These are phyloP conservation scores for Alloscopus bannaensis DNA, from an alignment of 2,888 invertebrate species.

Conservation along the genomic window DNA sequence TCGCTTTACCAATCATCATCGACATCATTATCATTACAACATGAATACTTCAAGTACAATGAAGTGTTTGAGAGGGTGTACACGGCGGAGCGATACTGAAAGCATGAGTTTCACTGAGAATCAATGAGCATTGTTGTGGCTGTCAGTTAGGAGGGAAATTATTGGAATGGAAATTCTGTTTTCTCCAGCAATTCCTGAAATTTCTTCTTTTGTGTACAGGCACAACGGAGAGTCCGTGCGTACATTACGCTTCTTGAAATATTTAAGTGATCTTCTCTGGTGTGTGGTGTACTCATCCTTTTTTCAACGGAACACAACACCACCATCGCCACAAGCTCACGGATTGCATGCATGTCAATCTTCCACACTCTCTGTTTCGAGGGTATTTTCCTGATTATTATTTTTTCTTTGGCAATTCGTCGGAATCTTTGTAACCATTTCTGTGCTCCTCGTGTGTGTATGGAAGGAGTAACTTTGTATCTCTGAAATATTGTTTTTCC, in stretches of 20 bases:
- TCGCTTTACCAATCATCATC: slow-evolving; percentile 8
- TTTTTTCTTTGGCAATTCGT: slow-evolving; percentile 54
- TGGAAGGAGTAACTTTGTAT: too few species aligned
- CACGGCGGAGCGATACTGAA: too few species aligned
- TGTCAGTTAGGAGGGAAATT: too few species aligned
- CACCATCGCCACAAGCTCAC: slow-evolving; percentile 30
- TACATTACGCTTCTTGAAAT: slow-evolving; percentile 55
- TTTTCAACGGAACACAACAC: slow-evolving; percentile 38
- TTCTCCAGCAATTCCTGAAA: neutral
- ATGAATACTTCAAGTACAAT: neutral
- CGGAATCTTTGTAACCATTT: slow-evolving; percentile 39
- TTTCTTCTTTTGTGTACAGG: neutral
- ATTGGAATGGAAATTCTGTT: neutral
- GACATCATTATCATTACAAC: neutral
- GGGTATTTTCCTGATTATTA: slow-evolving; percentile 17
- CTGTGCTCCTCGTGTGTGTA: too few species aligned
- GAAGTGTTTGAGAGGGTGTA: neutral
- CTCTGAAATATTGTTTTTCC: too few species aligned
- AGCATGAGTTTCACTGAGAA: too few species aligned
- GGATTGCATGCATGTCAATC: slow-evolving; percentile 56
- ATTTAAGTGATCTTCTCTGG: slow-evolving; percentile 45
- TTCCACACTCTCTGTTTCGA: slow-evolving; percentile 1
- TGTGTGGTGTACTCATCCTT: slow-evolving; percentile 49
- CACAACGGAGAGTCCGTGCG: slow-evolving; percentile 36
- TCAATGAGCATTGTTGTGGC: too few species aligned